phyloP scores from a whole-genome alignment of 2,113 vertebrate genomes.

The Meleagris gallopavo region DNA sequence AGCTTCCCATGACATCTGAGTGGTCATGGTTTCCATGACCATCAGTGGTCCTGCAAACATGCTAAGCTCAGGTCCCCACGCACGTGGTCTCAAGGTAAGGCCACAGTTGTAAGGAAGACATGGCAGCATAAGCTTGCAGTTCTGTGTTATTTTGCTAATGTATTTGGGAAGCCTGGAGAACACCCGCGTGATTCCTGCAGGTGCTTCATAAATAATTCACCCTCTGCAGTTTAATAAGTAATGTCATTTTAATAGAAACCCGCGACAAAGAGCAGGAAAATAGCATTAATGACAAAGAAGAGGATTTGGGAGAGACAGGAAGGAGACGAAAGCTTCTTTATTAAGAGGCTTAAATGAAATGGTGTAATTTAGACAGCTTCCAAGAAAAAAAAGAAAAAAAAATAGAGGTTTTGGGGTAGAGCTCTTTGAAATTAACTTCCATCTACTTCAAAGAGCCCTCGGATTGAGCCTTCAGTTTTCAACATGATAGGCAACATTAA shows the following conservation, averaged over 20 bases:
- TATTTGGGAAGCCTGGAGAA: constrained; percentile 44
- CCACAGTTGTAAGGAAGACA: not conserved
- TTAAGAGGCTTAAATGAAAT: constrained; percentile 48
- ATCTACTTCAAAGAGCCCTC: not conserved
- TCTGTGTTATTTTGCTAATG: not conserved
- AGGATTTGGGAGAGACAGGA: constrained; percentile 19
- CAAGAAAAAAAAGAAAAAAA: not conserved
- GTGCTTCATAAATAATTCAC: constrained; percentile 54
- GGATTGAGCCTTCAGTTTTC: not conserved
- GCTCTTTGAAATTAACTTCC: not conserved
- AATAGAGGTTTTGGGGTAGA: not conserved
- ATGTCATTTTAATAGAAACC: constrained; percentile 57
- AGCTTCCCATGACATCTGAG: not conserved
- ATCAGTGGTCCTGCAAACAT: not conserved
- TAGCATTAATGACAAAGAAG: constrained; percentile 2
- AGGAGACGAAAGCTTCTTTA: not conserved
- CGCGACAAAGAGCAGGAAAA: not conserved
- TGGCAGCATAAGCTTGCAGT: not conserved
- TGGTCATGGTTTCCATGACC: no score
- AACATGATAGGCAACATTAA: not conserved
- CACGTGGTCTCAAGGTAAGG: not conserved
- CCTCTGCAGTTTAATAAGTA: constrained; percentile 31
- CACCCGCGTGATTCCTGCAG: constrained; percentile 6
- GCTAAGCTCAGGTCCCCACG: not conserved
- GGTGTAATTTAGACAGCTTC: not conserved